phyloP scores from a whole-genome alignment of 2,113 vertebrate species.

The Turdus rufiventris region DNA sequence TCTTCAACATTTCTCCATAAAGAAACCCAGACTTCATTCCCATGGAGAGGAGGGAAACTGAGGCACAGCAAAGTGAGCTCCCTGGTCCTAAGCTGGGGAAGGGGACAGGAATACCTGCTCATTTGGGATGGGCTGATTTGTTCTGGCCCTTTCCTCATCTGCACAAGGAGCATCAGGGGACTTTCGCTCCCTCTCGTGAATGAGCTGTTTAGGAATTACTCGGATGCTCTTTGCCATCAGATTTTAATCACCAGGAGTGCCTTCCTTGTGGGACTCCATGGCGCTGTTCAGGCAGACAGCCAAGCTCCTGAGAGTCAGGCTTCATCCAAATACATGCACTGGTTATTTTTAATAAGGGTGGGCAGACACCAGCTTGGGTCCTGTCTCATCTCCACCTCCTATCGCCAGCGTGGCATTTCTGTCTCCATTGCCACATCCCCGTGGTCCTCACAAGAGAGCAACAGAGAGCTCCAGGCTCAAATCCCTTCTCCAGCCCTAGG shows the following conservation, averaged over 20 bases:
- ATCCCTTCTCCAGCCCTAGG: neutral
- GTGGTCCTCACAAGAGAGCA: neutral
- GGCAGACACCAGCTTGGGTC: neutral
- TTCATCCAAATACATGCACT: neutral
- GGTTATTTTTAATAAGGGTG: neutral
- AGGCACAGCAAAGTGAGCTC: neutral
- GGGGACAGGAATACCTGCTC: neutral
- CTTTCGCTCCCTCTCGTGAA: accelerated
- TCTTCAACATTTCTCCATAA: neutral
- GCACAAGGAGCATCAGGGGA: neutral
- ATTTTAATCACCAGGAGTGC: constrained; percentile 24
- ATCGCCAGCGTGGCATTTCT: accelerated
- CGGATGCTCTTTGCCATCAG: neutral
- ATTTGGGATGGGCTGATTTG: neutral
- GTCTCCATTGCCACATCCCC: accelerated
- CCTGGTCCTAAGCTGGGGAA: neutral
- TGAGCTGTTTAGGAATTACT: constrained; percentile 18
- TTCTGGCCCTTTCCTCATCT: neutral
- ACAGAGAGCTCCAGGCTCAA: accelerated
- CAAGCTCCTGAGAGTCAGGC: neutral
- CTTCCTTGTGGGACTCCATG: neutral
- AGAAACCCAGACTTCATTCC: neutral
- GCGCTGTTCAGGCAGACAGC: neutral
- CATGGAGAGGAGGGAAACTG: neutral
- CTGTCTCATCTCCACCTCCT: neutral